Percentiles rank a stretch among this genome's conserved stretches.
These are phyloP conservation scores for Phasianus colchicus DNA, from an alignment of 2,113 vertebrate species.

Conservation along the genomic window DNA sequence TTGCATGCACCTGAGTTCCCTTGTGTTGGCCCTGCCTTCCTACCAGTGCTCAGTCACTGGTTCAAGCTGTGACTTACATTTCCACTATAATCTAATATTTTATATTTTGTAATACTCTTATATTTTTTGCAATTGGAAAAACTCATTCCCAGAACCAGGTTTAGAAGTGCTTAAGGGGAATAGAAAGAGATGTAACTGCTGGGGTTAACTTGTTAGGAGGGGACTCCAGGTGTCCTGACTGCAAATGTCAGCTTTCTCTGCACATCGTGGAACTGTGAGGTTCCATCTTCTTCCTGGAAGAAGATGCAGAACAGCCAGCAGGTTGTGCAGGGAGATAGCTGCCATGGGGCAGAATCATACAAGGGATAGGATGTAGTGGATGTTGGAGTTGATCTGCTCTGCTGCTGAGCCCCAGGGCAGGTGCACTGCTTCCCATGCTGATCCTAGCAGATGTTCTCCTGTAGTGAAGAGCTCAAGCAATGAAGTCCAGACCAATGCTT, in stretches of 20 bases:
- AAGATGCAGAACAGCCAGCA: neutral
- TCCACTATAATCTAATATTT: no score
- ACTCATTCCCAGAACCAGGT: neutral
- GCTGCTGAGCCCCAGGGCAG: neutral
- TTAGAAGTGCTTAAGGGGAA: neutral
- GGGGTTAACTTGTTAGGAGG: neutral
- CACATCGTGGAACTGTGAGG: neutral
- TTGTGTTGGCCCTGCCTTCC: no score
- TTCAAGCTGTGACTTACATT: no score
- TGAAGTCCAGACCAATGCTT: neutral
- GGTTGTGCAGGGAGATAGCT: neutral
- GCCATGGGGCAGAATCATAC: rapidly evolving
- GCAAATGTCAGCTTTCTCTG: neutral
- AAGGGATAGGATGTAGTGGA: neutral
- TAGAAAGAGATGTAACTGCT: neutral
- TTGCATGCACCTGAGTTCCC: no score
- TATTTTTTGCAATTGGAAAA: neutral
- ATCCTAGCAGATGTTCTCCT: neutral
- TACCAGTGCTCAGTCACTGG: no score
- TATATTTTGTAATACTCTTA: no score
- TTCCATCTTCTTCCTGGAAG: neutral
- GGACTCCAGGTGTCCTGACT: neutral
- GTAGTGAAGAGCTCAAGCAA: neutral
- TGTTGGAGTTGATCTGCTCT: neutral
- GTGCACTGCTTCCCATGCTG: neutral